Conservation (phyloP, 1,140 invertebrate genomes). For the honey bee (Apis mellifera) region DNA sequence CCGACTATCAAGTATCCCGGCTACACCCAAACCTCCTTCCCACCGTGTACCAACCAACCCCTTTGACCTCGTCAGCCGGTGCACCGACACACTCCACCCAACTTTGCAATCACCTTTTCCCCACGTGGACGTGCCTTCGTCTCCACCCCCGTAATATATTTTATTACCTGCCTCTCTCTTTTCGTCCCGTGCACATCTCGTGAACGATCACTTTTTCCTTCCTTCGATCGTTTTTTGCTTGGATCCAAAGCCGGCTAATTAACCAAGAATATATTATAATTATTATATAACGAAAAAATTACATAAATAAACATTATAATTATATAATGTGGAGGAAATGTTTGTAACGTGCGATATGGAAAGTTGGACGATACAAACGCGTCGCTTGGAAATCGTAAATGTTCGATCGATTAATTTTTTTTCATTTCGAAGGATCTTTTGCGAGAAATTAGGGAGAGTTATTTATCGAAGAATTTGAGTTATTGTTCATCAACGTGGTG, state of each 20-base stretch:
- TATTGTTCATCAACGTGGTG: too few relatives aligned
- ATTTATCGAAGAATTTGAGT: too few relatives aligned
- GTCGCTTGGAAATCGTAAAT: too few relatives aligned
- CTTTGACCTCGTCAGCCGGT: constrained; percentile 63
- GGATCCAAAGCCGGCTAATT: neutral
- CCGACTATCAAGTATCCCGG: constrained; percentile 60
- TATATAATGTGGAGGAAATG: neutral
- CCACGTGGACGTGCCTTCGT: constrained; percentile 27
- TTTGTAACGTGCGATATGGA: neutral
- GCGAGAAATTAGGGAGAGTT: too few relatives aligned
- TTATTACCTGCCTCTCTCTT: neutral
- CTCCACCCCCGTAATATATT: neutral
- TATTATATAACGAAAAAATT: too few relatives aligned
- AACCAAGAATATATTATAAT: too few relatives aligned
- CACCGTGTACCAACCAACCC: constrained; percentile 4
- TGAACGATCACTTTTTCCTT: neutral
- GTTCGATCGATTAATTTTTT: too few relatives aligned
- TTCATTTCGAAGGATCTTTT: too few relatives aligned
- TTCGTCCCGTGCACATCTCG: neutral
- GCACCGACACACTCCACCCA: constrained; percentile 62
- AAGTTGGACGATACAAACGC: neutral
- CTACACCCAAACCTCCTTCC: constrained; percentile 24
- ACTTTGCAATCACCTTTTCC: constrained; percentile 62
- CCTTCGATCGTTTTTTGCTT: neutral
- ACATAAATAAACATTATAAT: too few relatives aligned